Conservation (phyloP, 2,888 invertebrate species). For the Melieria omissa region DNA sequence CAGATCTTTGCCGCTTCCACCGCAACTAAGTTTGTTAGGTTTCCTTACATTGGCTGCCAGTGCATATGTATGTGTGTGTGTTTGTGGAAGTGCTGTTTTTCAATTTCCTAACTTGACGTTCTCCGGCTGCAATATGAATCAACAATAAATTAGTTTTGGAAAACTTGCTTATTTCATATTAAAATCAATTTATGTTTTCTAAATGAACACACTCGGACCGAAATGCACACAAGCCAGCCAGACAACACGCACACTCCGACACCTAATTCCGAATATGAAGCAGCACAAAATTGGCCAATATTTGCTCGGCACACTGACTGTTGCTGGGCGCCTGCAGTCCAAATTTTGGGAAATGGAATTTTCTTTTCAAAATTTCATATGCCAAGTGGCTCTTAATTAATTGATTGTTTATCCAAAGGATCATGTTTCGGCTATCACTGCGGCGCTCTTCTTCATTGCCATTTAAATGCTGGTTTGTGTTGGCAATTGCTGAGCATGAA, state of each 20-base stretch:
- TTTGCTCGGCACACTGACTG: background rate
- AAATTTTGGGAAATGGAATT: background rate
- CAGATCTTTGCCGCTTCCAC: no score
- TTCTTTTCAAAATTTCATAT: slow-evolving; percentile 6
- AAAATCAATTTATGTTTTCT: slow-evolving; percentile 39
- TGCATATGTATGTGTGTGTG: background rate
- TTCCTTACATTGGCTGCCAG: background rate
- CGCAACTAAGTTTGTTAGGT: no score
- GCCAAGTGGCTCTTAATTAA: slow-evolving; percentile 16
- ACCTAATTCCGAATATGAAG: background rate
- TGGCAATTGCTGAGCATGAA: no score
- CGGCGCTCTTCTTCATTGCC: no score
- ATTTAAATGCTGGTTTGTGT: no score
- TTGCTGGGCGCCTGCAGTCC: no score
- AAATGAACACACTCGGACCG: slow-evolving; percentile 21
- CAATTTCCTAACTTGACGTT: background rate
- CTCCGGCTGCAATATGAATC: slow-evolving; percentile 9
- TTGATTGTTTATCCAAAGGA: slow-evolving; percentile 8
- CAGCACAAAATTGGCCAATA: background rate
- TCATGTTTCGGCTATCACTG: no score
- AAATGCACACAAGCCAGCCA: no score
- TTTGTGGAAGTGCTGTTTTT: background rate
- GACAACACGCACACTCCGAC: background rate
- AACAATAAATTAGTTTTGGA: slow-evolving; percentile 32
- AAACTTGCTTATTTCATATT: slow-evolving; percentile 31